Conservation (phyloP, 2,113 vertebrate genomes). For the Ursus arctos region DNA sequence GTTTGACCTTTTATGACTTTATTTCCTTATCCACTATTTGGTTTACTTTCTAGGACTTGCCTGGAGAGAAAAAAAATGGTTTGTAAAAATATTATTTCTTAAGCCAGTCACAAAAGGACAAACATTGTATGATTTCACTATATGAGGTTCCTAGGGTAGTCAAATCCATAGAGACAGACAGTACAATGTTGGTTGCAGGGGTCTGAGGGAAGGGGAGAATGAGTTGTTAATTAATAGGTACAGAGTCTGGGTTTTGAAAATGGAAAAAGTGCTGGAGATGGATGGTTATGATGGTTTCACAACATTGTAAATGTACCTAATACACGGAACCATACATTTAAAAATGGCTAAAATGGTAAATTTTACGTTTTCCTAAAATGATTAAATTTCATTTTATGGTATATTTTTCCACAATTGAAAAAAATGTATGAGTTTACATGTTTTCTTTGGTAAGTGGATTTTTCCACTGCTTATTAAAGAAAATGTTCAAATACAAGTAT, state of each 20-base stretch:
- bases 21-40: background rate
- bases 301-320: background rate
- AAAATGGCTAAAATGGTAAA: background rate
- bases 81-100: constrained; percentile 9
- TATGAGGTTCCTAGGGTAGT: background rate
- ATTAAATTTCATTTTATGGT: background rate
- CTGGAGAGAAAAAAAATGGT: background rate
- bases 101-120: background rate
- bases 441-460: background rate
- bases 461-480: background rate
- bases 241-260: background rate
- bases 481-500: background rate
- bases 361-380: background rate
- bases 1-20: background rate
- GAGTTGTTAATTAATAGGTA: background rate
- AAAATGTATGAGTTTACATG: background rate
- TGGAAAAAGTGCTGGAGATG: background rate
- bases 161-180: background rate
- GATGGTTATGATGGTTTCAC: background rate
- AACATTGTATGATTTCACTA: background rate
- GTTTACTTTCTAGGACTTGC: background rate
- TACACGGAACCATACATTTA: background rate
- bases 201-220: background rate
- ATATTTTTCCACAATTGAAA: background rate
- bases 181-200: background rate